Evolutionary conservation across 2,113 vertebrate genomes (phyloP), one percentile per base, ranked within the genome.

Genomic region (Pluvialis apricaria): DNA sequence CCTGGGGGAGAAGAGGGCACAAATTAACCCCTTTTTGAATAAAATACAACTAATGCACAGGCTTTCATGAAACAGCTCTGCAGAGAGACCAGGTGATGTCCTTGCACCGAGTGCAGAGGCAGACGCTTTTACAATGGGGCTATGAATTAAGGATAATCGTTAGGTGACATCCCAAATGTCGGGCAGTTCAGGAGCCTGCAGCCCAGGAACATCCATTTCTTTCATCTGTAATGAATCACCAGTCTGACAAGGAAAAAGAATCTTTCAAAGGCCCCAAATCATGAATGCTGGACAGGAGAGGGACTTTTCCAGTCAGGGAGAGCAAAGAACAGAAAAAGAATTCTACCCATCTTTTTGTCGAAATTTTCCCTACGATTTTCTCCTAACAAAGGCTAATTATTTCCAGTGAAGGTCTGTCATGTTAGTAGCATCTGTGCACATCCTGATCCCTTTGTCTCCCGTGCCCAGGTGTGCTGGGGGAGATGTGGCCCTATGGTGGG

Each of bases 11-110:
- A 89, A 85, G 70, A 91, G 88, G 76, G 62, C 65, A 87, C 87
- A 93, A 94, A 94, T 91, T 82, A 95, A 82, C 86, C 82, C 76
- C 34, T 76, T 87, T 84, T 40, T 88, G 81, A 81, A 88, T 85
- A 73, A 85, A 90, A 61, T 36, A 51, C 34, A 31, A 9, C 36
- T 57, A 64, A 84, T 64, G 68, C 70, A 54, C 36, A 4, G 3
- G 64, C 57, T 81, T 68, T 64, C 65, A 57, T 54, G 75, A 17
- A 82, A 15, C 28, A 54, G 82, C 73, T 90, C 91, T 88, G 78
- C 73, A 84, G 86, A 71, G 28, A 12, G 38, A 44, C 24, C 83
- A 76, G 86, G 81, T 20, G 69, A 82, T 36, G 61, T 62, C 66
- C 81, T 65, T 54, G 60, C 26, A 11, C 62, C n/a, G 76, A 14